Base-by-base conservation (phyloP, 2,113 vertebrate genomes). In the Heterotilapia buettikoferi region DNA sequence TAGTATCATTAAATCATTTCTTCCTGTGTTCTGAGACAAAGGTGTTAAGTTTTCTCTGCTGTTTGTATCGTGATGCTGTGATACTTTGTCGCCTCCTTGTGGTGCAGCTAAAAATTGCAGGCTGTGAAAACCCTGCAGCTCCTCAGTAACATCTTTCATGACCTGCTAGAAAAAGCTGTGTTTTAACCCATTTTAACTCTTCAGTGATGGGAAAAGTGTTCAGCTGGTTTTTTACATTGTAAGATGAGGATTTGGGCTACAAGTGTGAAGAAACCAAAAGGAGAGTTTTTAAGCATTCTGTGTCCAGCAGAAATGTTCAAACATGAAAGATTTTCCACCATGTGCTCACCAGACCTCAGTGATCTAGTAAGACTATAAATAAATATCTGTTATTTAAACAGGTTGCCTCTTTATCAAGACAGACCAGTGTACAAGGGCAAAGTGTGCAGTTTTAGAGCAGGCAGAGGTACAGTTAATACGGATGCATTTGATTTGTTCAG, bases 91-190 rank as follows among this genome's bases (percentile, higher is more conserved):
- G 76, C 90, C 88, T 24, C 83, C 88, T 53, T 10, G 11, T 89
- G 90, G 88, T 21, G 4, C 14, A 31, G 38, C 45, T 6, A n/a
- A 6, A 31, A 5, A 56, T 6, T 45, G 7, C 84, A 81, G 21
- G 24, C 29, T 31, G 61, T 21, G 43, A 31, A 78, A 78, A 31
- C 40, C 43, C 43, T 76, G 71, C 16, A 50, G 21, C 24, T 50
- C 24, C 16, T 50, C 43, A 0, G 13, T 76, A 7, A 19, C 9
- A 29, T 18, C 1, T 76, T 76, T 76, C 1, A 19, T 0, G 16
- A 50, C 10, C 71, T 78, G 43, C 43, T 45, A 73, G 21, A 45
- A 10, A 16, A 45, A 73, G 12, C 36, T 9, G 16, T 21, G 1
- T 1, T 50, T 31, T 78, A 78, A 6, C 9, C 16, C 1, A 26